A percentile compares a stretch with the other conserved stretches of the same genome.
phyloP scores from a whole-genome alignment of 2,113 vertebrate species.

The Danionella cerebrum region DNA sequence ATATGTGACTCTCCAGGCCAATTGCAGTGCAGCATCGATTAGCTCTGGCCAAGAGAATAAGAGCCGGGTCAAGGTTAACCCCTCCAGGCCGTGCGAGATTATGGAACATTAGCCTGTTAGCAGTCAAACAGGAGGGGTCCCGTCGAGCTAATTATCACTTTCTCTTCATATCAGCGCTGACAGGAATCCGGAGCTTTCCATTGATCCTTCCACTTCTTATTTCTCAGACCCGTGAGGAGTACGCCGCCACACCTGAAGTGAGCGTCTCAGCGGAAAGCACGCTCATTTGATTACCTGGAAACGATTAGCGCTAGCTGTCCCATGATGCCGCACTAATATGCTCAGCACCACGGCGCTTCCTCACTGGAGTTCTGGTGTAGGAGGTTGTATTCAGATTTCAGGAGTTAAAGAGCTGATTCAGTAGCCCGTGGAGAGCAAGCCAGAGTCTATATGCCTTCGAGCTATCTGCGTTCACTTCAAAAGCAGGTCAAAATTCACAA shows the following conservation, averaged over 20 bases:
- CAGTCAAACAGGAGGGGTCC: conserved; percentile 76
- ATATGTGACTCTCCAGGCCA: conserved; percentile 81
- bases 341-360: conserved; percentile 4
- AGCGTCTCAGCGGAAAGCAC: conserved; percentile 28
- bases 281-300: conserved; percentile 51
- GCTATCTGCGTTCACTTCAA: conserved; percentile 34
- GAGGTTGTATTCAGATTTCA: conserved; percentile 28
- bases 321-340: conserved; percentile 29
- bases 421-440: conserved; percentile 6
- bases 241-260: conserved; percentile 23
- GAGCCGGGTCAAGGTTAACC: conserved; percentile 83
- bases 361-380: conserved; percentile 26
- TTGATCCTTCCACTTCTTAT: conserved; percentile 55
- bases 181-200: conserved; percentile 60
- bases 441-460: conserved; percentile 19
- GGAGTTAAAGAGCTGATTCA: conserved; percentile 22
- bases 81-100: conserved; percentile 71
- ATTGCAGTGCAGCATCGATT: conserved; percentile 94
- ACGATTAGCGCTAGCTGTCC: conserved; percentile 40
- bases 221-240: neutral
- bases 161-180: conserved; percentile 70
- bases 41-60: conserved; percentile 70
- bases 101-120: conserved; percentile 75
- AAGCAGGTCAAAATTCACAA: conserved; percentile 33
- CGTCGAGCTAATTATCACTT: conserved; percentile 75